Percentiles rank a stretch among this genome's conserved stretches.
Conservation (phyloP, 2,113 vertebrate genomes). For the Dipodomys stephensi region DNA sequence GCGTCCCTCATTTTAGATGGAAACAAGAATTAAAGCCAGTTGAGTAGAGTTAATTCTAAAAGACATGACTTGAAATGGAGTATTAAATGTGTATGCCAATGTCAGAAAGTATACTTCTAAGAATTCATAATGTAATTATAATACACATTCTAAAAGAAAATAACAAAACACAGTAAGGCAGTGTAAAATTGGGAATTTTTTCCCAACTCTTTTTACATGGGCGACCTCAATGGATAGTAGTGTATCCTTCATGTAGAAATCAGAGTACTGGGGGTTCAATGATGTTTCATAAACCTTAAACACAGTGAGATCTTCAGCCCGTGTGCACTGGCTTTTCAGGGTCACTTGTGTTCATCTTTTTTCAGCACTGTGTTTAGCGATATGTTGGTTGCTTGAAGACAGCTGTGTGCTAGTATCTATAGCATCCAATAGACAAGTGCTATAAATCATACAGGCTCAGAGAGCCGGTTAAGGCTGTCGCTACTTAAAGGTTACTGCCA, state of each 20-base stretch:
- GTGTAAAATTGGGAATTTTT: constrained; percentile 33
- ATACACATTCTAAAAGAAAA: constrained; percentile 24
- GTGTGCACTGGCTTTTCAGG: background rate
- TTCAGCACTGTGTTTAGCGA: background rate
- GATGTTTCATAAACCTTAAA: background rate
- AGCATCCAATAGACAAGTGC: background rate
- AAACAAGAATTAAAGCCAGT: constrained; percentile 40
- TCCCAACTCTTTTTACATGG: background rate
- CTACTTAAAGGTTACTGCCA: background rate
- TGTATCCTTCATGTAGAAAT: constrained; percentile 13
- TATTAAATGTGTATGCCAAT: background rate
- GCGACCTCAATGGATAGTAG: background rate
- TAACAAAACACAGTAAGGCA: constrained; percentile 19
- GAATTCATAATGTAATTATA: constrained; percentile 20
- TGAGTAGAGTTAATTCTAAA: constrained; percentile 42
- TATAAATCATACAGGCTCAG: background rate
- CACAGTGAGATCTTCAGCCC: background rate
- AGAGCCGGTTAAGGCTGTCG: background rate
- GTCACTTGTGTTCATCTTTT: background rate
- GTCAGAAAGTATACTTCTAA: constrained; percentile 26
- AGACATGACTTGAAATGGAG: constrained; percentile 31
- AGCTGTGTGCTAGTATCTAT: background rate
- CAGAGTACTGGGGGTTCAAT: constrained; percentile 35
- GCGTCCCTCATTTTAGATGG: background rate
- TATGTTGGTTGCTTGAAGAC: constrained; percentile 32